These are phyloP conservation scores for Sialia sialis DNA, from an alignment of 2,113 vertebrate species.

Conservation along the genomic window DNA sequence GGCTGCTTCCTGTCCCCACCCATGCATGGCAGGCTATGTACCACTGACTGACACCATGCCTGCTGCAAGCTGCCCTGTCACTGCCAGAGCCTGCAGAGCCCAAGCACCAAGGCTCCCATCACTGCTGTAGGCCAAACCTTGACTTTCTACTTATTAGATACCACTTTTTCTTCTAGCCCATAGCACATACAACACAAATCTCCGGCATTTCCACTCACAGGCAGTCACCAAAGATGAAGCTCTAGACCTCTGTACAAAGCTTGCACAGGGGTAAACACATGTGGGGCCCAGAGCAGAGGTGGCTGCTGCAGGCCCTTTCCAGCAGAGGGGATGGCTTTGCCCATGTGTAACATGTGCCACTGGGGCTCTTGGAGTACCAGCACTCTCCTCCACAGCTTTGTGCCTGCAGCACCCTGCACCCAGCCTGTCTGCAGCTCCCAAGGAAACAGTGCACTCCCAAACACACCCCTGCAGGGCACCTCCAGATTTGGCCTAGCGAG, in stretches of 20 bases:
- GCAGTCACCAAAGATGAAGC: background rate
- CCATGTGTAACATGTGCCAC: accelerated
- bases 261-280: accelerated
- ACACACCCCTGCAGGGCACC: background rate
- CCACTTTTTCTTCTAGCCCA: background rate
- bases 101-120: background rate
- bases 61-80: background rate
- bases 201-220: background rate
- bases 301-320: background rate
- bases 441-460: accelerated
- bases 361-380: too few relatives aligned
- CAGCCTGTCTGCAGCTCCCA: accelerated
- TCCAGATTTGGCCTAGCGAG: background rate
- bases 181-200: background rate
- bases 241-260: background rate
- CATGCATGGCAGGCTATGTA: accelerated
- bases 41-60: background rate
- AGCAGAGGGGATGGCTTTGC: background rate
- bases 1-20: background rate
- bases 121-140: background rate
- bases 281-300: background rate
- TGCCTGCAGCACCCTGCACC: background rate
- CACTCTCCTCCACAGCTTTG: background rate
- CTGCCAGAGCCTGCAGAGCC: background rate
- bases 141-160: background rate